phyloP scores from a whole-genome alignment of 2,888 invertebrate genomes.

The Urechis unicinctus region DNA sequence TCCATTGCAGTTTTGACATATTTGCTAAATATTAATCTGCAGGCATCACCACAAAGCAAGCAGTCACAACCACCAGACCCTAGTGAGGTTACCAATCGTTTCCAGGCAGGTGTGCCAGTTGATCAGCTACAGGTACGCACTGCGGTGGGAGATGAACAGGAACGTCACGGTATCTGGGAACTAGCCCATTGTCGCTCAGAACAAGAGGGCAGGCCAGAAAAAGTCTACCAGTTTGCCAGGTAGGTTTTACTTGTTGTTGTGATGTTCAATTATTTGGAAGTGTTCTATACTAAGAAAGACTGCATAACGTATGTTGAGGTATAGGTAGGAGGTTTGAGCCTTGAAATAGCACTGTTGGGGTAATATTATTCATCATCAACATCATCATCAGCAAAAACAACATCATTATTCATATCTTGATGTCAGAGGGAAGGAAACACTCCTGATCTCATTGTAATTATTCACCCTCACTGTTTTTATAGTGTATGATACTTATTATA shows the following conservation, averaged over 20 bases:
- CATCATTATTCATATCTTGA: no score
- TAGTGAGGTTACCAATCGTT: conserved; percentile 75
- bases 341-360: no score
- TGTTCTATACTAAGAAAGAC: no score
- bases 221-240: conserved; percentile 93
- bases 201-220: conserved; percentile 87
- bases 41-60: not conserved
- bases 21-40: not conserved
- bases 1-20: no score
- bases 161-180: conserved; percentile 94
- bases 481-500: not conserved
- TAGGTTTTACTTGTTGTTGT: conserved; percentile 44
- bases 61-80: conserved; percentile 4
- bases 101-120: conserved; percentile 92
- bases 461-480: no score
- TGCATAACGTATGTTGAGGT: no score
- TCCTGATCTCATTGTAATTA: not conserved
- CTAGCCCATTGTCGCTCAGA: conserved; percentile 90
- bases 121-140: conserved; percentile 95
- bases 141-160: conserved; percentile 69
- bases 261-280: not conserved
- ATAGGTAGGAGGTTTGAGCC: no score
- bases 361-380: no score
- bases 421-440: not conserved
- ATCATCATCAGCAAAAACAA: no score